These are phyloP conservation scores for Salvator merianae DNA, from an alignment of 2,113 vertebrate species.

Conservation along the genomic window DNA sequence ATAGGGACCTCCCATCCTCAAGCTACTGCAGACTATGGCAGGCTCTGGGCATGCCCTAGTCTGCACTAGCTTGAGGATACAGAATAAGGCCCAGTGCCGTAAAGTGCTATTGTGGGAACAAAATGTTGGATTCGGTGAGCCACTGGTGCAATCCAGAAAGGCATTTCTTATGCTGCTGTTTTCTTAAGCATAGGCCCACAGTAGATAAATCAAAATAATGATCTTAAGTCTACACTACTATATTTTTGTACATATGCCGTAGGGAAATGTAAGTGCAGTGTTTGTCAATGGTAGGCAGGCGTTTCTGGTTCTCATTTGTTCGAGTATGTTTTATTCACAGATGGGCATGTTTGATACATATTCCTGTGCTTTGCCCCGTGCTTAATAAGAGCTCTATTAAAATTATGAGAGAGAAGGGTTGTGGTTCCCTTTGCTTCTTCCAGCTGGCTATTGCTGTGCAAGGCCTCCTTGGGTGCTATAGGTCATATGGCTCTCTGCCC, in stretches of 20 bases:
- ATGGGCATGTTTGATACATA: constrained; percentile 56
- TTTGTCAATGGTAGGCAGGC: neutral
- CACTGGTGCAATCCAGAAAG: no score
- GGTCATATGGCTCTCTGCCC: neutral
- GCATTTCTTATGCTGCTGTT: no score
- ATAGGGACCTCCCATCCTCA: no score
- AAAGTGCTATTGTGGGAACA: no score
- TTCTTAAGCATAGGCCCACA: neutral
- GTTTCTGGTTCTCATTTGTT: constrained; percentile 16
- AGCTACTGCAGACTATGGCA: no score
- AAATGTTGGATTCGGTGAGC: no score
- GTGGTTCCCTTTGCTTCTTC: constrained; percentile 27
- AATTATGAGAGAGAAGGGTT: constrained; percentile 47
- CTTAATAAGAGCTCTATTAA: constrained; percentile 40
- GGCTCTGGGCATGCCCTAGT: no score
- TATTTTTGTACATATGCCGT: neutral
- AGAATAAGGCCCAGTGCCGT: no score
- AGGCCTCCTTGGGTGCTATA: neutral
- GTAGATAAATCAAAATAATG: neutral
- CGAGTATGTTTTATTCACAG: constrained; percentile 23
- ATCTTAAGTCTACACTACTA: neutral
- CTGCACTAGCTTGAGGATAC: no score
- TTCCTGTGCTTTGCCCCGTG: constrained; percentile 59
- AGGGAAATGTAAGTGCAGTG: neutral
- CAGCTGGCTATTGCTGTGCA: neutral